Evolutionary conservation across 2,888 invertebrate species (phyloP).

Genomic region (Cryptocephalus moraei): DNA sequence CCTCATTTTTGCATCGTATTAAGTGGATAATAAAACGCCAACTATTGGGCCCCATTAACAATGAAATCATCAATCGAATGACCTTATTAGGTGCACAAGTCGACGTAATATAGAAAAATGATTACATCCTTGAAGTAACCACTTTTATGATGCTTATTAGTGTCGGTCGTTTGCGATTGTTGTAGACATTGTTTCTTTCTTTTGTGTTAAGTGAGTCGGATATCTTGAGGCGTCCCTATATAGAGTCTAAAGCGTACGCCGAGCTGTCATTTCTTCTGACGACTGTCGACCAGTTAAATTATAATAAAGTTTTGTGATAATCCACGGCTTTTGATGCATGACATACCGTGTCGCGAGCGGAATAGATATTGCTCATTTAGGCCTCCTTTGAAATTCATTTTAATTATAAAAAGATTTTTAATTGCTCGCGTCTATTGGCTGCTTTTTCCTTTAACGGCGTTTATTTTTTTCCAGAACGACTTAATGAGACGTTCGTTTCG

Average conservation of each 20-base stretch:
- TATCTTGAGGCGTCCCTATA: constrained; percentile 4
- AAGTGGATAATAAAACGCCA: too few relatives aligned
- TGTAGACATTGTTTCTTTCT: too few relatives aligned
- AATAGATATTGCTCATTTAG: constrained; percentile 38
- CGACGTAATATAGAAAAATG: too few relatives aligned
- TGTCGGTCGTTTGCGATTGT: too few relatives aligned
- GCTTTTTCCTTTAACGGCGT: constrained; percentile 26
- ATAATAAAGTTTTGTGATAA: constrained; percentile 35
- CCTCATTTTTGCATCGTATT: too few relatives aligned
- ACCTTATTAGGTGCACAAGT: too few relatives aligned
- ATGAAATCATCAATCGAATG: too few relatives aligned
- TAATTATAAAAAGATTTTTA: constrained; percentile 39
- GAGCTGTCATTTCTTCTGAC: constrained; percentile 15
- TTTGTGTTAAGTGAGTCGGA: too few relatives aligned
- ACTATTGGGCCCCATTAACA: too few relatives aligned
- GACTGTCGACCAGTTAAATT: constrained; percentile 26
- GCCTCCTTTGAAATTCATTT: constrained; percentile 31
- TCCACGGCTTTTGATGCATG: constrained; percentile 32
- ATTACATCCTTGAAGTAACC: too few relatives aligned
- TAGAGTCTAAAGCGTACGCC: constrained; percentile 3
- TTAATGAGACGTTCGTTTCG: constrained; percentile 11
- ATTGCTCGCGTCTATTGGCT: constrained; percentile 32
- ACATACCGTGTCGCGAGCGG: constrained; percentile 24
- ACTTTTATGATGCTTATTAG: too few relatives aligned
- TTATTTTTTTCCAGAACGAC: constrained; percentile 21